Percentiles rank a stretch among this genome's conserved stretches.
phyloP scores from a whole-genome alignment of 2,888 invertebrate genomes.

The Stenotaenia linearis region DNA sequence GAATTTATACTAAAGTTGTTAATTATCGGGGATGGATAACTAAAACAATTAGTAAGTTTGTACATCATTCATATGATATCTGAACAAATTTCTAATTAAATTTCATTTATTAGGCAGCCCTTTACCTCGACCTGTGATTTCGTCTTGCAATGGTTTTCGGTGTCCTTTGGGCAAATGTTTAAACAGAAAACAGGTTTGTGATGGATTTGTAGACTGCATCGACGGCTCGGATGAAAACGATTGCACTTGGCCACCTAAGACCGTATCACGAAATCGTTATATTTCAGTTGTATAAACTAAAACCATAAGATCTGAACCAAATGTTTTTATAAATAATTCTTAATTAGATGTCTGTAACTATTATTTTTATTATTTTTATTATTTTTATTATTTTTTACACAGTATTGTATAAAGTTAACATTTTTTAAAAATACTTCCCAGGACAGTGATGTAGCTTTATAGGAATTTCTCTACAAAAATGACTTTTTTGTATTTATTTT shows the following conservation, averaged over 20 bases:
- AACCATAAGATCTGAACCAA: neutral
- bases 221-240: slow-evolving; percentile 46
- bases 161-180: slow-evolving; percentile 72
- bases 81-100: neutral
- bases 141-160: slow-evolving; percentile 56
- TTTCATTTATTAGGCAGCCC: neutral
- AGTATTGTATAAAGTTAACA: slow-evolving; percentile 22
- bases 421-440: neutral
- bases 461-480: neutral
- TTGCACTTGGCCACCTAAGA: slow-evolving; percentile 30
- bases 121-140: slow-evolving; percentile 8
- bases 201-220: slow-evolving; percentile 67
- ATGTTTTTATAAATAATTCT: neutral
- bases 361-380: neutral
- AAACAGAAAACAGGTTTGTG: slow-evolving; percentile 64
- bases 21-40: slow-evolving; percentile 69
- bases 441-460: slow-evolving; percentile 8
- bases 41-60: slow-evolving; percentile 50
- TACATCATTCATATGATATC: no score
- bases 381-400: neutral
- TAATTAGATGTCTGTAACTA: neutral
- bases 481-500: slow-evolving; percentile 12
- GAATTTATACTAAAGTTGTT: slow-evolving; percentile 72
- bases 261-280: neutral
- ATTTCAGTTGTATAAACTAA: neutral